Evolutionary conservation across 2,888 invertebrate species (phyloP).

Genomic region (Drosophila picticornis): DNA sequence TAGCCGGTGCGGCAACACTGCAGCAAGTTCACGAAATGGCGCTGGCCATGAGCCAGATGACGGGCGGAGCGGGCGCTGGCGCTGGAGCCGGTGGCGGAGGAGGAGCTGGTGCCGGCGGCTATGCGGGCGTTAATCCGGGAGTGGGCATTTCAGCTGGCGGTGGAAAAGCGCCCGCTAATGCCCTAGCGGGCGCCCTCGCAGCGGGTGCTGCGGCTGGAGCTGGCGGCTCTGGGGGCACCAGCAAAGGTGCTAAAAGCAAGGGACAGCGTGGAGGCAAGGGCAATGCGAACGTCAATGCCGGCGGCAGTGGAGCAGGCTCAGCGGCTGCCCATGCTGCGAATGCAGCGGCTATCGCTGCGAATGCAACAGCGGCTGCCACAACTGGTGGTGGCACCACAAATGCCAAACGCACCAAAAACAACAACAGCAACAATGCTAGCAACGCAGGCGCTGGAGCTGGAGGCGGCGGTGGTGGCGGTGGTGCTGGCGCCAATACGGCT

Average conservation of each 20-base stretch:
- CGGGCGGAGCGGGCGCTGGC: conserved; percentile 30
- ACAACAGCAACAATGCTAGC: conserved; percentile 55
- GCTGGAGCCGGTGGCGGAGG: conserved; percentile 52
- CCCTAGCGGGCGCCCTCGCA: conserved; percentile 67
- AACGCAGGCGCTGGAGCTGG: conserved; percentile 58
- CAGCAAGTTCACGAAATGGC: conserved; percentile 82
- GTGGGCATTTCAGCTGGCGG: conserved; percentile 47
- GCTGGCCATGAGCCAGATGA: conserved; percentile 73
- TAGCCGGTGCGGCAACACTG: conserved; percentile 78
- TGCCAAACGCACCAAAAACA: conserved; percentile 68
- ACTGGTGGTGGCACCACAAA: conserved; percentile 55
- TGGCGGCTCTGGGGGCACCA: conserved; percentile 61
- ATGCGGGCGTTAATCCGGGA: conserved; percentile 53
- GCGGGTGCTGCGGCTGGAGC: conserved; percentile 75
- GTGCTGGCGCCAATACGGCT: conserved; percentile 83
- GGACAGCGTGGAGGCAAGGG: conserved; percentile 55
- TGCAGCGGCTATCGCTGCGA: conserved; percentile 52
- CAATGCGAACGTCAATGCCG: conserved; percentile 56
- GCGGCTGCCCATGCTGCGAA: conserved; percentile 65
- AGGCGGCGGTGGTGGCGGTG: conserved; percentile 34
- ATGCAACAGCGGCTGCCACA: conserved; percentile 51
- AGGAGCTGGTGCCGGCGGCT: conserved; percentile 77
- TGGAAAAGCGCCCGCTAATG: conserved; percentile 70
- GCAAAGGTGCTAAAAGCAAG: conserved; percentile 83
- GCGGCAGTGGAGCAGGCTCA: conserved; percentile 44